Base-by-base conservation (phyloP, 2,797 vertebrate species). In the Tragelaphus eurycerus region DNA sequence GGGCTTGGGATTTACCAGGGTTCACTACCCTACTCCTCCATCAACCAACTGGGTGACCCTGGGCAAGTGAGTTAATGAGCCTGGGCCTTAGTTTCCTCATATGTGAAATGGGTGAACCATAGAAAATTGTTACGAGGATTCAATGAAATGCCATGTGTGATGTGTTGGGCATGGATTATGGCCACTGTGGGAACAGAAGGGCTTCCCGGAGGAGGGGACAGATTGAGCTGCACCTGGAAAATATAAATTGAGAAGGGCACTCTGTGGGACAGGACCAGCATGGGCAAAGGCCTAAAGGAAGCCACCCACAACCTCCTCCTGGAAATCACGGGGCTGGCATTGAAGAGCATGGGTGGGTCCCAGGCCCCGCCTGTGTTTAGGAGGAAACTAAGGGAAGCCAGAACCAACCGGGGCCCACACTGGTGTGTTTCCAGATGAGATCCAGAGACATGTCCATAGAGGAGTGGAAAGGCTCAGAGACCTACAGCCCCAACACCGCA, bases 401-500 rank as follows among this genome's bases (percentile, higher is more conserved):
- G 46, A 38, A 83, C 81, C 81, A 17, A 15, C 46, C 4, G 2
- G 92, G 89, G 55, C 60, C 55, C 27, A 23, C 1, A 62, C 97
- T 97, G 95, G 86, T 55, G 62, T 71, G 23, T 88, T 97, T 98
- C 85, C 96, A 99, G 99, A 95, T 98, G 97, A 98, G 97, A 64
- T 94, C 97, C 95, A 99, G 98, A 97, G 99, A 99, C 96, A 98
- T 98, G 74, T 98, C 98, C 25, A 90, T 98, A 81, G 99, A 99
- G 90, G 99, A 99, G 87, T 97, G 98, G 94, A 97, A 99, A 90
- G 98, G 97, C 96, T 98, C 98, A 0, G 99, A 99, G 97, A 99
- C 99, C 96, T 99, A 99, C 93, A 99, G 99, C 97, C 98, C 99
- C 2, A 99, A 99, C 97, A 99, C 99, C 0, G 98, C 99, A 12